Base-by-base conservation (phyloP, 2,888 invertebrate species). In the Holacanthella duospinosa region DNA sequence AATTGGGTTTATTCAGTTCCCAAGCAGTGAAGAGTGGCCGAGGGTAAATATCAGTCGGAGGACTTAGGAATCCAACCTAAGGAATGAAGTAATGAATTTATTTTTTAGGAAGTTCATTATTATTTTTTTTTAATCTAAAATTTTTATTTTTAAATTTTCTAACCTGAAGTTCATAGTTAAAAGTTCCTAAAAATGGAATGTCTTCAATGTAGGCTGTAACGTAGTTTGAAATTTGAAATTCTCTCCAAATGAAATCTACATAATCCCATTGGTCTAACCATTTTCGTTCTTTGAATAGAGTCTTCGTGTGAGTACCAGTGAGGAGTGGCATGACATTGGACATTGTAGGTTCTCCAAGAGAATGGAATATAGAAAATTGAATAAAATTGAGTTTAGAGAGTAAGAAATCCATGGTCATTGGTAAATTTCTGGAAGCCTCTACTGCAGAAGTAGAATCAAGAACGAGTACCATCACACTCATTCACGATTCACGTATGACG, bases 131-230 rank as follows among this genome's bases (percentile, higher is more conserved):
- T 21, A 48, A n/a, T 36, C 16, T 36, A 9, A 36, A 36, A 16
- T 9, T 36, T 9, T 36, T 36, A 6, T 36, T 6, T 36, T 6
- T 36, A 6, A 36, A 36, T 16, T 9, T 36, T n/a, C n/a, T n/a
- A 27, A 29, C 59, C 26, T 65, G 62, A 16, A 63, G 63, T 28
- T 63, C 61, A 28, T 60, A 60, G 59, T 61, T 66, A 9, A 64
- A 60, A 43, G 62, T 61, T 0, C 57, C 65, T 2, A 29, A 21
- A 1, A 36, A n/a, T 2, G 63, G 57, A 1, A 59, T 62, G 43
- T 69, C 69, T 44, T 69, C 69, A 29, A 64, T 54, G 43, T 64
- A 65, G 29, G 57, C 62, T 3, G 69, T 69, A 12, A 66, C 54
- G 43, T 63, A 69, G 27, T 69, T 60, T 43, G 59, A 19, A 3